Percentiles rank a stretch among this genome's conserved stretches.
These are phyloP conservation scores for Antechinus flavipes DNA, from an alignment of 2,113 vertebrate species.

Conservation along the genomic window DNA sequence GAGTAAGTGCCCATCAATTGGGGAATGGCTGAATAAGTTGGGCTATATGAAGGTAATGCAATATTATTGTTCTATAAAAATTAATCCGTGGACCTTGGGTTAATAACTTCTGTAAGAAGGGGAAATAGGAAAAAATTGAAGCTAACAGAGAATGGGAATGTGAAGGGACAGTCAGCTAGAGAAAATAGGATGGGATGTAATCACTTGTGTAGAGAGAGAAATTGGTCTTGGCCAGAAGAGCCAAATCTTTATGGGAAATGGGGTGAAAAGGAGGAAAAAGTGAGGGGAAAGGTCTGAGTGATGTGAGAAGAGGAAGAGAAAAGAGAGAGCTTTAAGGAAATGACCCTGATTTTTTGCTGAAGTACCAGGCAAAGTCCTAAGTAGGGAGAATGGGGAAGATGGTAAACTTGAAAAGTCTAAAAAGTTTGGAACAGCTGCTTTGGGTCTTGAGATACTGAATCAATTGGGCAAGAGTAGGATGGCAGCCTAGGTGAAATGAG, in stretches of 20 bases:
- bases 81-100: background rate
- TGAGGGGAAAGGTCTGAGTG: background rate
- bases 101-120: background rate
- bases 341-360: background rate
- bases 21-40: too few species aligned
- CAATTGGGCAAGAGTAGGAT: background rate
- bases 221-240: background rate
- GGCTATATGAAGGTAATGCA: too few species aligned
- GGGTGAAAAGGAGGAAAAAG: background rate
- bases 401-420: background rate
- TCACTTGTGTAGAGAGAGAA: background rate
- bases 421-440: background rate
- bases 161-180: background rate
- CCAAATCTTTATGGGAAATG: background rate
- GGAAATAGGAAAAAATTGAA: background rate
- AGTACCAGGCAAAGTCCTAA: background rate
- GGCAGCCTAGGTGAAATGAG: background rate
- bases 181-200: background rate
- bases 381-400: background rate
- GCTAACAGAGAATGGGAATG: background rate
- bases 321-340: background rate
- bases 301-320: background rate
- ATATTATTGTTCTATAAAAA: too few species aligned
- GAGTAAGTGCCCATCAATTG: too few species aligned
- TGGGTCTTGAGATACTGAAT: background rate